Percentiles rank a stretch among this genome's conserved stretches.
phyloP scores from a whole-genome alignment of 2,113 vertebrate genomes.

The Corvus cornix region DNA sequence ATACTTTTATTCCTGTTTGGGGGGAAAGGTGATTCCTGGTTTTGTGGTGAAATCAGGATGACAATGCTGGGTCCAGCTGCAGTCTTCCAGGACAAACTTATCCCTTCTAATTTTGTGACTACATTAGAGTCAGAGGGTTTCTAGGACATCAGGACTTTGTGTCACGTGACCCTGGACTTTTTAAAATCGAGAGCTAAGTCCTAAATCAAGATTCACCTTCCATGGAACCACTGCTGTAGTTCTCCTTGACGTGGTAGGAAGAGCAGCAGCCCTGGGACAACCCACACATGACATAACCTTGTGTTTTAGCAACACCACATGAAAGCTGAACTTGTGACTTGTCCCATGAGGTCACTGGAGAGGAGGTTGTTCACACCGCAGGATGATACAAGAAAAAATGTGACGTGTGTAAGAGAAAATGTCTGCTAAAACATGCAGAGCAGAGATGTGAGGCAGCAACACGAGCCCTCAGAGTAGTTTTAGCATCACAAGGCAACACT shows the following conservation, averaged over 20 bases:
- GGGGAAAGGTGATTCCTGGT: background rate
- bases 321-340: background rate
- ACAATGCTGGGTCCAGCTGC: background rate
- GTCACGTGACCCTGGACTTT: background rate
- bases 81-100: background rate
- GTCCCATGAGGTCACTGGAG: background rate
- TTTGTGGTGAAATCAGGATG: background rate
- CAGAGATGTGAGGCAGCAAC: background rate
- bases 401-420: background rate
- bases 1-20: background rate
- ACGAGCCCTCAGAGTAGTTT: background rate
- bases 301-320: background rate
- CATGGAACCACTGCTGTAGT: background rate
- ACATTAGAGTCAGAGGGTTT: background rate
- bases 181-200: background rate
- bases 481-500: background rate
- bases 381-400: background rate
- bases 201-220: background rate
- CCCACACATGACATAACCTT: background rate
- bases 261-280: background rate
- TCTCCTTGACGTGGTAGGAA: background rate
- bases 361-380: background rate
- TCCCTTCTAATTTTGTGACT: background rate
- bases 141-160: background rate
- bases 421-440: background rate